phyloP scores from a whole-genome alignment of 1,140 invertebrate genomes.

The Brachionus manjavacas region DNA sequence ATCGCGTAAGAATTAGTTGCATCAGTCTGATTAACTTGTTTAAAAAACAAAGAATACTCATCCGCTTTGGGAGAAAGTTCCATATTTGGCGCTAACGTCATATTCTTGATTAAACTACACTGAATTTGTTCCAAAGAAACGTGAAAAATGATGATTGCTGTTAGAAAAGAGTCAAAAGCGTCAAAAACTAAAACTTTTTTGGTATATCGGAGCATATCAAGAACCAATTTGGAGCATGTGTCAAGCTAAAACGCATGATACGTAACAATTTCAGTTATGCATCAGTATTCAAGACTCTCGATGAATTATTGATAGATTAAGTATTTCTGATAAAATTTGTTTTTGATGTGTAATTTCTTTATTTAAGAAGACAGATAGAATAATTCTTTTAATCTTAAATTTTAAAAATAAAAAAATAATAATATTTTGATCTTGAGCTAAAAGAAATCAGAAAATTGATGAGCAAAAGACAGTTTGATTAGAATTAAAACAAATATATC shows the following conservation, averaged over 20 bases:
- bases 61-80: background rate
- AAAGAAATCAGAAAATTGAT: constrained; percentile 15
- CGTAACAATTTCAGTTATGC: background rate
- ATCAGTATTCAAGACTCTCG: background rate
- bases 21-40: background rate
- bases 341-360: background rate
- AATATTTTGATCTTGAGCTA: background rate
- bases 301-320: background rate
- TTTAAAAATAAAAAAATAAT: background rate
- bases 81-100: background rate
- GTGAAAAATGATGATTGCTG: background rate
- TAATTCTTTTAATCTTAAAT: background rate
- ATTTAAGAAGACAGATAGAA: background rate
- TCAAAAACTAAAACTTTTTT: background rate
- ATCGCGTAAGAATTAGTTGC: background rate
- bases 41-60: background rate
- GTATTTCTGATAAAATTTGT: background rate
- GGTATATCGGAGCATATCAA: background rate
- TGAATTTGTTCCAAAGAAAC: background rate
- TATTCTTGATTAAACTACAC: background rate
- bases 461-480: constrained; percentile 17
- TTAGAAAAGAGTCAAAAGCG: background rate
- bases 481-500: background rate
- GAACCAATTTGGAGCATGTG: background rate
- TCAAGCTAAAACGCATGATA: background rate